Percentiles rank a stretch among this genome's conserved stretches.
These are phyloP conservation scores for Crioceris asparagi DNA, from an alignment of 2,888 invertebrate species.

Conservation along the genomic window DNA sequence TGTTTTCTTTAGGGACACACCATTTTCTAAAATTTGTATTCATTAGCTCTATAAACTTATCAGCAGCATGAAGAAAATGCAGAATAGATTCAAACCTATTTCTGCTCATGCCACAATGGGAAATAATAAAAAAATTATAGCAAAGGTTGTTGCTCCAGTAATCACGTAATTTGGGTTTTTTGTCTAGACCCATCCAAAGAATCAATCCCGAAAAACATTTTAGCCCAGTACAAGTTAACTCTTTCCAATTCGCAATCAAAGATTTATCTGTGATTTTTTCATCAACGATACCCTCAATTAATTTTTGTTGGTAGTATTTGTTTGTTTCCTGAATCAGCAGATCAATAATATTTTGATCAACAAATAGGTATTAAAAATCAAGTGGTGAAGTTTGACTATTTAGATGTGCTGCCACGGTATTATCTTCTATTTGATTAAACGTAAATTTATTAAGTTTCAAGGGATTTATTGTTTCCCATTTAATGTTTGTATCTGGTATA, in stretches of 20 bases:
- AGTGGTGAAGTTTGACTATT: too few species aligned
- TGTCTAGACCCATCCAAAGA: constrained; percentile 17
- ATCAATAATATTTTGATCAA: background rate
- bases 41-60: constrained; percentile 15
- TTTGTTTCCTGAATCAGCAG: constrained; percentile 10
- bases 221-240: constrained; percentile 11
- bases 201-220: constrained; percentile 14
- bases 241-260: constrained; percentile 5
- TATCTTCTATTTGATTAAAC: too few species aligned
- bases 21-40: constrained; percentile 17
- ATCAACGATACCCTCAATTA: constrained; percentile 6
- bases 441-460: too few species aligned
- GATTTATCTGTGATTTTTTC: constrained; percentile 5
- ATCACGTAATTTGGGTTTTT: constrained; percentile 13
- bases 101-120: constrained; percentile 7
- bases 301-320: constrained; percentile 9
- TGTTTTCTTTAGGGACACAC: constrained; percentile 15
- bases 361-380: constrained; percentile 1
- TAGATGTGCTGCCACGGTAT: too few species aligned
- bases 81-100: constrained; percentile 10
- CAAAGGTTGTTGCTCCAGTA: constrained; percentile 9
- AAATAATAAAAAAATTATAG: constrained; percentile 4
- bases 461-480: too few species aligned
- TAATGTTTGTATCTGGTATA: too few species aligned
- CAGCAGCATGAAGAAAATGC: constrained; percentile 13